phyloP scores from a whole-genome alignment of 2,113 vertebrate species.

The Hypomesus transpacificus region DNA sequence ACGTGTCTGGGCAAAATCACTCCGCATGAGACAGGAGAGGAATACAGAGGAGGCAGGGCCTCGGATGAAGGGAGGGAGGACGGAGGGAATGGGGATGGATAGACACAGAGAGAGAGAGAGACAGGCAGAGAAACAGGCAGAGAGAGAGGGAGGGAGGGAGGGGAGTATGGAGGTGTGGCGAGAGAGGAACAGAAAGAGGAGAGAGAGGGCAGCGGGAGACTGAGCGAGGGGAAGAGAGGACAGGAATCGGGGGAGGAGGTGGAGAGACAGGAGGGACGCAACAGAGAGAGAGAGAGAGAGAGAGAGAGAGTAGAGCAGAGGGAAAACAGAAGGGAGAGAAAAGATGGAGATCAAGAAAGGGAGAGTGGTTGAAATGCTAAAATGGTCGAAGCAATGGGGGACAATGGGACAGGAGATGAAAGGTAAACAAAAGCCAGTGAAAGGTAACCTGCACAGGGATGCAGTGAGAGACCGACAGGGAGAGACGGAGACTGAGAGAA shows the following conservation, averaged over 20 bases:
- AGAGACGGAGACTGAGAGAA: neutral
- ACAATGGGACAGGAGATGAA: neutral
- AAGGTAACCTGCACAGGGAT: slow-evolving; percentile 2
- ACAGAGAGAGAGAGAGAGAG: neutral
- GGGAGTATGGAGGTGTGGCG: neutral
- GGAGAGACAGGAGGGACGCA: neutral
- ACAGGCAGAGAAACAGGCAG: slow-evolving; percentile 24
- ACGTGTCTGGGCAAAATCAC: slow-evolving; percentile 99
- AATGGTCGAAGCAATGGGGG: neutral
- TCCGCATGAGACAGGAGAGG: slow-evolving; percentile 96
- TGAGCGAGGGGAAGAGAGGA: slow-evolving; percentile 20
- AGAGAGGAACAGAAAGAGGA: slow-evolving; percentile 30
- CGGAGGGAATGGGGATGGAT: slow-evolving; percentile 63
- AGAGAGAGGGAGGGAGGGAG: neutral
- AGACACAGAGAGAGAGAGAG: slow-evolving; percentile 48
- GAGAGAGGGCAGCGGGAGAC: neutral
- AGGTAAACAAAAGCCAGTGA: slow-evolving; percentile 24
- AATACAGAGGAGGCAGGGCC: slow-evolving; percentile 91
- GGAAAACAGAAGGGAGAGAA: neutral
- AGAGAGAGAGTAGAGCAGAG: no score
- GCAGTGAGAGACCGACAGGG: slow-evolving; percentile 1
- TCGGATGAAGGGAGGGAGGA: slow-evolving; percentile 76
- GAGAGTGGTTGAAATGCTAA: neutral
- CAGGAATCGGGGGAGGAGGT: neutral
- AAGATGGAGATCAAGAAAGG: neutral